These are phyloP conservation scores for Carabus problematicus DNA, from an alignment of 2,888 invertebrate species.

Conservation along the genomic window DNA sequence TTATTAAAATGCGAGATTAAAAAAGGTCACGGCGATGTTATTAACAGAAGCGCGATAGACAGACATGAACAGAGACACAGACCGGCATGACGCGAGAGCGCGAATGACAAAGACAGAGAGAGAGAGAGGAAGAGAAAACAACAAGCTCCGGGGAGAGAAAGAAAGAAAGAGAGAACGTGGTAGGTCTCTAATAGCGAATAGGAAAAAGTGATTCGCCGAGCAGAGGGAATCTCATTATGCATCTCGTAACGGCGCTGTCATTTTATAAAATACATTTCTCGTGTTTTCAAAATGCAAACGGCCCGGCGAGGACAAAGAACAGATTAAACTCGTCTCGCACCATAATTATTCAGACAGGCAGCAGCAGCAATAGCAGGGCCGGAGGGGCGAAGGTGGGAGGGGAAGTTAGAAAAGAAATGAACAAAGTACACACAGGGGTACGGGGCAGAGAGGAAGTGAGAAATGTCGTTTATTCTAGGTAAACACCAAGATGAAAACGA, in stretches of 20 bases:
- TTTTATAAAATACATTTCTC: constrained; percentile 43
- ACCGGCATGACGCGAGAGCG: constrained; percentile 7
- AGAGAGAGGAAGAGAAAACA: neutral
- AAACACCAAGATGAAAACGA: constrained; percentile 56
- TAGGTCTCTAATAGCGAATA: neutral
- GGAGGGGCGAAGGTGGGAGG: constrained; percentile 4
- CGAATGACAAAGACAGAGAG: neutral
- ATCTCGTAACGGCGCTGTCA: constrained; percentile 42
- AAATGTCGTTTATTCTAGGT: constrained; percentile 52
- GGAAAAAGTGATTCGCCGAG: constrained; percentile 39
- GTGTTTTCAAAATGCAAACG: constrained; percentile 42
- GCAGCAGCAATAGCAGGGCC: constrained; percentile 26
- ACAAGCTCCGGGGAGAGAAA: constrained; percentile 1
- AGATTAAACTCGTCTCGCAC: constrained; percentile 48
- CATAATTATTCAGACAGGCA: constrained; percentile 49
- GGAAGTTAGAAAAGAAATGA: constrained; percentile 26
- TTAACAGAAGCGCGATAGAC: constrained; percentile 30
- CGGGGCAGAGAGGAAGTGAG: constrained; percentile 50
- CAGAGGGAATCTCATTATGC: constrained; percentile 38
- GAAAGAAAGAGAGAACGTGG: neutral
- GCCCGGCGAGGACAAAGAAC: constrained; percentile 36
- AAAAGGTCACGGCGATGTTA: constrained; percentile 33
- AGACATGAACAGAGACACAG: constrained; percentile 25
- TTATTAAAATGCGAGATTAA: constrained; percentile 39
- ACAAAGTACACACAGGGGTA: constrained; percentile 39